These are phyloP conservation scores for Anisognathus igniventris DNA, from an alignment of 2,797 vertebrate species.

Conservation along the genomic window DNA sequence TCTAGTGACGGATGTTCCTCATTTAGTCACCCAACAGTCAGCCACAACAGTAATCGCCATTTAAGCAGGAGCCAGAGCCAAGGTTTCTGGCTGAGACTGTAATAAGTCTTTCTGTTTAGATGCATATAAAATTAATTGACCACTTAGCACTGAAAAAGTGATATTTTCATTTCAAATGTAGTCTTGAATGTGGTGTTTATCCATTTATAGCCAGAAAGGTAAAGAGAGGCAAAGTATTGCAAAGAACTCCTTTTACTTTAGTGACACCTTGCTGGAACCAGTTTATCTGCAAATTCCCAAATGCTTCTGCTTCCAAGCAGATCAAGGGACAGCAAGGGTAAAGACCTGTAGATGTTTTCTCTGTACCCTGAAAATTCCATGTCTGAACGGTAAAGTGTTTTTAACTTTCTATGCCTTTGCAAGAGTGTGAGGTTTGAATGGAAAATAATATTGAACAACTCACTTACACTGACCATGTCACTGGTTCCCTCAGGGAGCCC, in stretches of 20 bases:
- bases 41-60: background rate
- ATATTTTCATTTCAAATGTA: background rate
- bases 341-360: background rate
- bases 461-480: background rate
- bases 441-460: background rate
- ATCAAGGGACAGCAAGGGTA: background rate
- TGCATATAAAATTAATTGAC: background rate
- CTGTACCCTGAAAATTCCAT: background rate
- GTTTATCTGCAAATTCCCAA: background rate
- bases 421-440: background rate
- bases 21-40: background rate
- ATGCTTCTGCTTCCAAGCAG: background rate
- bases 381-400: rapidly evolving
- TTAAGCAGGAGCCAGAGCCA: background rate
- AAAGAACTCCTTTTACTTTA: background rate
- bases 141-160: background rate
- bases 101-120: background rate
- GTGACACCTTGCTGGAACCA: background rate
- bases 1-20: background rate
- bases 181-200: background rate
- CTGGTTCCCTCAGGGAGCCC: background rate
- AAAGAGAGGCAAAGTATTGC: background rate
- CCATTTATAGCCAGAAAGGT: background rate
- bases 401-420: background rate
- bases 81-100: background rate